Conservation (phyloP, 2,797 vertebrate species). For the Lagodon rhomboides region DNA sequence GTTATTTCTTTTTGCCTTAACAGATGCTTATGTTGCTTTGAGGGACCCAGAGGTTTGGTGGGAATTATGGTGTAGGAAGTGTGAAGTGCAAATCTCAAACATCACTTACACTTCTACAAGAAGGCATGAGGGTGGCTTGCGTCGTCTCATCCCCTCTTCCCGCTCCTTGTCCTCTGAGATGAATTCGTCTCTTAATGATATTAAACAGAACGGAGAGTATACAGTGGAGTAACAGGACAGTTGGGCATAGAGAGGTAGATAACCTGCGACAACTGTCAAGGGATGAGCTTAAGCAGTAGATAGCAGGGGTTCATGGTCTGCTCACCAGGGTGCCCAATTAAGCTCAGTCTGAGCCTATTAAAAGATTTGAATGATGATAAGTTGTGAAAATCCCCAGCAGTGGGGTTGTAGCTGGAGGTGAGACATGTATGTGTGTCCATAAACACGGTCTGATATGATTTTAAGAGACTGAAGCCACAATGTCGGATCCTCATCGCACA, state of each 20-base stretch:
- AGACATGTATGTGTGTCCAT: slow-evolving; percentile 1
- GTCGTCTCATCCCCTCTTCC: background rate
- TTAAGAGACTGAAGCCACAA: background rate
- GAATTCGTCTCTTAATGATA: background rate
- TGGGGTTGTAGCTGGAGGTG: background rate
- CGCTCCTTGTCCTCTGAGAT: background rate
- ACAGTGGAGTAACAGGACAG: background rate
- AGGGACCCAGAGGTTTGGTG: slow-evolving; percentile 56
- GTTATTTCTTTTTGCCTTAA: slow-evolving; percentile 26
- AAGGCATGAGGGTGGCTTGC: background rate
- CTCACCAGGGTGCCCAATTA: slow-evolving; percentile 46
- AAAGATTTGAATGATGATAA: slow-evolving; percentile 28
- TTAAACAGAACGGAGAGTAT: background rate
- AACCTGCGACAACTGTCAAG: slow-evolving; percentile 19
- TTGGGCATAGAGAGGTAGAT: slow-evolving; percentile 7
- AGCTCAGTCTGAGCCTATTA: slow-evolving; percentile 26
- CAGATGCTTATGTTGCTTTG: slow-evolving; percentile 60
- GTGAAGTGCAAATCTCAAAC: slow-evolving; percentile 32
- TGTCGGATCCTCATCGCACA: background rate
- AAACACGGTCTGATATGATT: background rate
- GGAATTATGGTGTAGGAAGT: slow-evolving; percentile 46
- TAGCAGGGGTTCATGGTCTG: slow-evolving; percentile 29
- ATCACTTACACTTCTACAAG: slow-evolving; percentile 17
- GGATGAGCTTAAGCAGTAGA: slow-evolving; percentile 29
- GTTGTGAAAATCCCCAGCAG: slow-evolving; percentile 23